phyloP scores from a whole-genome alignment of 2,888 invertebrate species.

The Chelonus formosanus region DNA sequence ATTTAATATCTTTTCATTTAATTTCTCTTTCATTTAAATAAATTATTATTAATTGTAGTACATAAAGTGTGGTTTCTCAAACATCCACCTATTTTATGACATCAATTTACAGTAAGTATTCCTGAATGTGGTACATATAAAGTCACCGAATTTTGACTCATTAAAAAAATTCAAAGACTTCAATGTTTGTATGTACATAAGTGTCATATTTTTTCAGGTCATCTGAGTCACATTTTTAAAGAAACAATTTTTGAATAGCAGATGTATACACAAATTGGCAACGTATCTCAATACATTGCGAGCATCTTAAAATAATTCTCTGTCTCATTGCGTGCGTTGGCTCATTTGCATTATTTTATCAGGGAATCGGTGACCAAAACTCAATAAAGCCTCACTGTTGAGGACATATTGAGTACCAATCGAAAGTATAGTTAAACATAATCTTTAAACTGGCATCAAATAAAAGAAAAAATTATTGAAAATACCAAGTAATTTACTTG shows the following conservation, averaged over 20 bases:
- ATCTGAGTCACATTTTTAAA: slow-evolving; percentile 24
- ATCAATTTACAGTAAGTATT: no score
- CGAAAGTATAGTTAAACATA: no score
- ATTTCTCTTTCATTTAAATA: neutral
- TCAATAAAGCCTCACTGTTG: no score
- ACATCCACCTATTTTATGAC: no score
- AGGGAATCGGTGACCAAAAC: neutral
- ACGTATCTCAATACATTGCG: slow-evolving; percentile 16
- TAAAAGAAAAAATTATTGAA: no score
- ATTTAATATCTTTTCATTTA: slow-evolving; percentile 1
- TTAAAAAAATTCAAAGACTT: slow-evolving; percentile 2
- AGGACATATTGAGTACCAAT: no score
- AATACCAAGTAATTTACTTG: neutral
- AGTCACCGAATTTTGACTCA: slow-evolving; percentile 1
- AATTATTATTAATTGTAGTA: no score
- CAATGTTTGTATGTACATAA: slow-evolving; percentile 13
- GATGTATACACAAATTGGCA: no score
- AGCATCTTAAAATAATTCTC: slow-evolving; percentile 33
- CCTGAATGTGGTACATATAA: neutral
- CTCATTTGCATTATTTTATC: slow-evolving; percentile 37
- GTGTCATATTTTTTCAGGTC: slow-evolving; percentile 31
- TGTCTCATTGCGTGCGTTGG: slow-evolving; percentile 35
- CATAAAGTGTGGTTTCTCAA: no score
- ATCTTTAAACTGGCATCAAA: no score
- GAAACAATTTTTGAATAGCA: no score